Conservation (phyloP, 2,113 vertebrate species). For the Spea bombifrons region DNA sequence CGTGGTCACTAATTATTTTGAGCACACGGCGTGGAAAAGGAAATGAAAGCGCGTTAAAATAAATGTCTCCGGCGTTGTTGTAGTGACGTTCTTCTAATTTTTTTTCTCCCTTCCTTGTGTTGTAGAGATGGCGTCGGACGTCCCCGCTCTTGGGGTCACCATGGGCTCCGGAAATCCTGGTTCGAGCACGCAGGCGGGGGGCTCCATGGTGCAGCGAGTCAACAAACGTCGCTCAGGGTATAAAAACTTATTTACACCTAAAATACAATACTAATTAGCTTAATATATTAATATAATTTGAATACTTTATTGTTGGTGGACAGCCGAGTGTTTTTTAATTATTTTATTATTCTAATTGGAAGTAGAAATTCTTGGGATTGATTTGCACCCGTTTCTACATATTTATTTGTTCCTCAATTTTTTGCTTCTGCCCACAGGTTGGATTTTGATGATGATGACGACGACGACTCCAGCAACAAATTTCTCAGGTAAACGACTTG, state of each 20-base stretch:
- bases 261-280: no score
- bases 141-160: constrained; percentile 71
- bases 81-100: not conserved
- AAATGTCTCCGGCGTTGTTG: not conserved
- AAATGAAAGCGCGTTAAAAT: no score
- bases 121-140: constrained; percentile 81
- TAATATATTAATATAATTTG: no score
- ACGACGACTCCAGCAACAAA: constrained; percentile 81
- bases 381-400: no score
- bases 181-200: constrained; percentile 57
- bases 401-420: not conserved
- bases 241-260: no score
- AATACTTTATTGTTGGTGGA: no score
- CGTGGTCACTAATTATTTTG: no score
- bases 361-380: no score
- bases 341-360: no score
- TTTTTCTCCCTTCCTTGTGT: not conserved
- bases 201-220: constrained; percentile 70
- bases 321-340: no score
- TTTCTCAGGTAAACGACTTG: constrained; percentile 79
- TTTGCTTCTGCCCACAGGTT: constrained; percentile 56
- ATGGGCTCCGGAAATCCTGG: constrained; percentile 67
- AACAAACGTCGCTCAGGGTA: constrained; percentile 81
- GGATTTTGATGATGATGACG: constrained; percentile 69
- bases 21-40: no score